These are phyloP conservation scores for Varanus salvator DNA, from an alignment of 2,113 vertebrate species.

Conservation along the genomic window DNA sequence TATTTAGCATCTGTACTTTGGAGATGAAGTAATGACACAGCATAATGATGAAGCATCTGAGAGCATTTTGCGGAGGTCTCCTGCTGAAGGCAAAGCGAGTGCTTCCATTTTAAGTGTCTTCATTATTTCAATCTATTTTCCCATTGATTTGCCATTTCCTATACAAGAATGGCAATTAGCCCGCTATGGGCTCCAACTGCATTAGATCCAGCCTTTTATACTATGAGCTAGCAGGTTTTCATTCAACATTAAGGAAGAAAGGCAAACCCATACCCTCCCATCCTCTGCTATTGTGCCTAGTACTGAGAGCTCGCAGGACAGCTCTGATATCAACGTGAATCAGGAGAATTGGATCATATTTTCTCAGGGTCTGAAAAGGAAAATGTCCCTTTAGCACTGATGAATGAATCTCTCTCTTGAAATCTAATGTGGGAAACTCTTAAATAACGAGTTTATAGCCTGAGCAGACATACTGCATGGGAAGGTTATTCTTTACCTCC, in stretches of 20 bases:
- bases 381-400: background rate
- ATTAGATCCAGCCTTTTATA: background rate
- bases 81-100: background rate
- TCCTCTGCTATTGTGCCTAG: slow-evolving; percentile 7
- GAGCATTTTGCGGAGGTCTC: slow-evolving; percentile 7
- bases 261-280: background rate
- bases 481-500: slow-evolving; percentile 44
- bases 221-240: background rate
- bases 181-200: background rate
- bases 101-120: background rate
- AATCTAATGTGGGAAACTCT: background rate
- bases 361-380: slow-evolving; percentile 24
- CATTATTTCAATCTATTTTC: background rate
- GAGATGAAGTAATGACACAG: background rate
- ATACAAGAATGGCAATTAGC: slow-evolving; percentile 24
- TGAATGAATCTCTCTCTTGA: slow-evolving; percentile 13
- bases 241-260: background rate
- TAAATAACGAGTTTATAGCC: slow-evolving; percentile 37
- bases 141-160: background rate
- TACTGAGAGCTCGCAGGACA: slow-evolving; percentile 4
- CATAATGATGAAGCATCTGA: background rate
- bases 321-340: slow-evolving; percentile 25
- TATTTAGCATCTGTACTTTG: slow-evolving; percentile 21
- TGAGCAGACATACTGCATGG: background rate
- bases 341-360: slow-evolving; percentile 22